Evolutionary conservation across 2,888 invertebrate genomes (phyloP).

Genomic region (Ichneumoninae sp.): DNA sequence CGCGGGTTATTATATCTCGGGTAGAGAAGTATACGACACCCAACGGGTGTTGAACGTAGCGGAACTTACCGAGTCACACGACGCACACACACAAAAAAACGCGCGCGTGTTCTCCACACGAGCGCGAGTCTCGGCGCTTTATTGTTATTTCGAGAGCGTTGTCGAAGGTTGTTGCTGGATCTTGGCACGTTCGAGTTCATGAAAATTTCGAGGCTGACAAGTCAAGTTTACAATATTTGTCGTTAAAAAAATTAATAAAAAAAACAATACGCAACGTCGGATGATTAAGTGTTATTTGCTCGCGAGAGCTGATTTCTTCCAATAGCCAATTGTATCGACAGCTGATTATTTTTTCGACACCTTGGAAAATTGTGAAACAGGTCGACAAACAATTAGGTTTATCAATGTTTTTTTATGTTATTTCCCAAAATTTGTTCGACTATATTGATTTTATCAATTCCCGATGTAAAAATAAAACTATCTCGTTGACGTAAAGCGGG

Average conservation of each 20-base stretch:
- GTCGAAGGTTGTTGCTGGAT: slow-evolving; percentile 75
- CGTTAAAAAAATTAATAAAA: neutral
- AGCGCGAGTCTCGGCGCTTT: slow-evolving; percentile 71
- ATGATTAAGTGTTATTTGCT: too few relatives aligned
- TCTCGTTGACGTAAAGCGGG: neutral
- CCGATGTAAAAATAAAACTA: neutral
- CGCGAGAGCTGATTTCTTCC: too few relatives aligned
- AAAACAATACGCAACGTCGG: neutral
- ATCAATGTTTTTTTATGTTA: neutral
- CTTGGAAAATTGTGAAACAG: too few relatives aligned
- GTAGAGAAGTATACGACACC: neutral
- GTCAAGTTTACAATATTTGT: slow-evolving; percentile 1
- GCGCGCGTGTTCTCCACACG: neutral
- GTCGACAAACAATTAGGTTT: too few relatives aligned
- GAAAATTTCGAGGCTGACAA: neutral
- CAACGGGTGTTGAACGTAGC: slow-evolving; percentile 57
- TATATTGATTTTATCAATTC: neutral
- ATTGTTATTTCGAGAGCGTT: slow-evolving; percentile 80
- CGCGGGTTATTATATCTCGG: slow-evolving; percentile 22
- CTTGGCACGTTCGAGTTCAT: neutral
- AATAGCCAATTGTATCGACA: too few relatives aligned
- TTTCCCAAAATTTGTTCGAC: neutral
- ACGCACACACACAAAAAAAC: neutral
- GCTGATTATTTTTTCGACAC: too few relatives aligned
- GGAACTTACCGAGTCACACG: neutral